phyloP scores from a whole-genome alignment of 2,888 invertebrate genomes.

The Cartodere bifasciata region DNA sequence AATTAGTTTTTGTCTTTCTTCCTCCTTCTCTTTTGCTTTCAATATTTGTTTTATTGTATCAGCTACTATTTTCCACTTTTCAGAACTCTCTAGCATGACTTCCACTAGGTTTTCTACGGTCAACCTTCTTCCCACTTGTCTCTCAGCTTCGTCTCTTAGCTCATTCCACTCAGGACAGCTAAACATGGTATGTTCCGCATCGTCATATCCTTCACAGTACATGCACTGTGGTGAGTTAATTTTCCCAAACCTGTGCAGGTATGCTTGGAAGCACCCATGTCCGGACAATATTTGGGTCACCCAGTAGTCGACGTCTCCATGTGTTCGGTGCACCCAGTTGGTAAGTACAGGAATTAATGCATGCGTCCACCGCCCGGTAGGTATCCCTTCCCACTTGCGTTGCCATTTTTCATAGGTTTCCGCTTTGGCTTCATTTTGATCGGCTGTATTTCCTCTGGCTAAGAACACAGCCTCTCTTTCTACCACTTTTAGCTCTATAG shows the following conservation, averaged over 20 bases:
- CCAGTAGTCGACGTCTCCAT: constrained; percentile 10
- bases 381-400: constrained; percentile 8
- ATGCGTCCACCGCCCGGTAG: constrained; percentile 4
- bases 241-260: constrained; percentile 14
- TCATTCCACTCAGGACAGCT: constrained; percentile 3
- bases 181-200: constrained; percentile 3
- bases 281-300: constrained; percentile 17
- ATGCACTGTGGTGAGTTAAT: not conserved
- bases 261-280: constrained; percentile 16
- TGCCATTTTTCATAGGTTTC: constrained; percentile 9
- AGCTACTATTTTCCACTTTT: too few species aligned
- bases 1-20: too few species aligned
- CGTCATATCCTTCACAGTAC: not conserved
- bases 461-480: constrained; percentile 2
- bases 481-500: constrained; percentile 10
- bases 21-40: too few species aligned
- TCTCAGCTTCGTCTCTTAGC: constrained; percentile 2
- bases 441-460: not conserved
- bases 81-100: too few species aligned
- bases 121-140: not conserved
- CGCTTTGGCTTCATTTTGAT: constrained; percentile 2
- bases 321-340: not conserved
- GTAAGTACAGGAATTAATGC: constrained; percentile 1
- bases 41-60: too few species aligned
- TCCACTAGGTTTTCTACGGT: too few species aligned